Evolutionary conservation across 2,888 invertebrate species (phyloP).

Genomic region (Helobdella robusta): DNA sequence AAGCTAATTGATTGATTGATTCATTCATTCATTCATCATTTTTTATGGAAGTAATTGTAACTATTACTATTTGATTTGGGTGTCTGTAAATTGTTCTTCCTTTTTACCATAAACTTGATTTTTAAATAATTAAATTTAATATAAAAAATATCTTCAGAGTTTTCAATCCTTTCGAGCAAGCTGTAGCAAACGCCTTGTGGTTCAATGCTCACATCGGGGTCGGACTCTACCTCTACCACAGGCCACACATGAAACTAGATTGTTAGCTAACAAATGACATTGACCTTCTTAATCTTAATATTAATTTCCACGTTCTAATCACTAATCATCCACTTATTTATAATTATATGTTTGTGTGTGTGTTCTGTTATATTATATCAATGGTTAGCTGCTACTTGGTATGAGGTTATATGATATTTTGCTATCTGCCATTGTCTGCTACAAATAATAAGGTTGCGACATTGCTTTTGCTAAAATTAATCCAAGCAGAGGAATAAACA

Average conservation of each 20-base stretch:
- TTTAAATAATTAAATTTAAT: too few relatives aligned
- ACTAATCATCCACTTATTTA: background rate
- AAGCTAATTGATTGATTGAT: too few relatives aligned
- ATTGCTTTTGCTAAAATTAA: too few relatives aligned
- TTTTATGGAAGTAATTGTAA: too few relatives aligned
- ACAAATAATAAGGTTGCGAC: too few relatives aligned
- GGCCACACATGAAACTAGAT: conserved; percentile 64
- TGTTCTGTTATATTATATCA: background rate
- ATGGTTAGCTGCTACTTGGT: background rate
- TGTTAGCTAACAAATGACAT: conserved; percentile 51
- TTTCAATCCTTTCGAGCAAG: conserved; percentile 44
- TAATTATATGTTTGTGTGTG: background rate
- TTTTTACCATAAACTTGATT: too few relatives aligned
- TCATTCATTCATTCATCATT: too few relatives aligned
- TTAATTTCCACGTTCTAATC: background rate
- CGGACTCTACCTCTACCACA: conserved; percentile 70
- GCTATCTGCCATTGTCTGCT: background rate
- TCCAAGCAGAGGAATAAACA: too few relatives aligned
- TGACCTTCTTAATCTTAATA: background rate
- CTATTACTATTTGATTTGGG: too few relatives aligned
- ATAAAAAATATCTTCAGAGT: conserved; percentile 40
- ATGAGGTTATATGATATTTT: background rate
- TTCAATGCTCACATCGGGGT: conserved; percentile 71
- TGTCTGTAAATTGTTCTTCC: too few relatives aligned
- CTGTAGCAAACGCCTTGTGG: conserved; percentile 62